These are phyloP conservation scores for Sepiola atlantica DNA, from an alignment of 2,888 invertebrate genomes.

Conservation along the genomic window DNA sequence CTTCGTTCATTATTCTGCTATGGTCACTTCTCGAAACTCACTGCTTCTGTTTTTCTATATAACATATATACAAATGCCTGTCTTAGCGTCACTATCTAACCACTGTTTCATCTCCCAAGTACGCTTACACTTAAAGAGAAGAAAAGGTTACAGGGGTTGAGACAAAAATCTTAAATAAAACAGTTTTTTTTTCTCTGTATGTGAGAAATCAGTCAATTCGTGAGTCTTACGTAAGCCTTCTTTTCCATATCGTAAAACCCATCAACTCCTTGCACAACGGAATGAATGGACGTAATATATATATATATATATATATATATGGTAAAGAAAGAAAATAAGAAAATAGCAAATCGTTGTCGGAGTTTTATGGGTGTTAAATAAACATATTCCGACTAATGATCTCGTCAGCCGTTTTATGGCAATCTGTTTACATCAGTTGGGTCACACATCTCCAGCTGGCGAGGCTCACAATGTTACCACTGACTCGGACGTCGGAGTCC, in stretches of 20 bases:
- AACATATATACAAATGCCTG: too few species aligned
- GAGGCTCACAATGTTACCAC: background rate
- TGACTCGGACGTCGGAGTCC: background rate
- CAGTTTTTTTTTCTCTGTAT: background rate
- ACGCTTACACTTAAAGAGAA: too few species aligned
- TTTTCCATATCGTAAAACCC: background rate
- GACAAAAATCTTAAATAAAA: too few species aligned
- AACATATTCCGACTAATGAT: background rate
- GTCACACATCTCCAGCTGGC: background rate
- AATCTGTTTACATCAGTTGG: background rate
- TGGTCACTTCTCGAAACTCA: too few species aligned
- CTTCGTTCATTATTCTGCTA: too few species aligned
- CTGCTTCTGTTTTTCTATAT: too few species aligned
- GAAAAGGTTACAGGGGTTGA: too few species aligned
- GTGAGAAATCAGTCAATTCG: background rate
- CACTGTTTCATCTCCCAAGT: too few species aligned
- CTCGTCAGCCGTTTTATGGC: background rate
- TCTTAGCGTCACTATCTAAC: too few species aligned
- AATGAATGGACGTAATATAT: too few species aligned
- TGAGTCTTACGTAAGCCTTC: background rate
- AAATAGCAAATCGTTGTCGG: background rate
- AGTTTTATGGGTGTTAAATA: background rate
- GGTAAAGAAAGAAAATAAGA: background rate
- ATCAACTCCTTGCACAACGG: background rate
- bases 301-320: background rate